Conservation (phyloP, 1,140 invertebrate species). For the Drosophila sproati region DNA sequence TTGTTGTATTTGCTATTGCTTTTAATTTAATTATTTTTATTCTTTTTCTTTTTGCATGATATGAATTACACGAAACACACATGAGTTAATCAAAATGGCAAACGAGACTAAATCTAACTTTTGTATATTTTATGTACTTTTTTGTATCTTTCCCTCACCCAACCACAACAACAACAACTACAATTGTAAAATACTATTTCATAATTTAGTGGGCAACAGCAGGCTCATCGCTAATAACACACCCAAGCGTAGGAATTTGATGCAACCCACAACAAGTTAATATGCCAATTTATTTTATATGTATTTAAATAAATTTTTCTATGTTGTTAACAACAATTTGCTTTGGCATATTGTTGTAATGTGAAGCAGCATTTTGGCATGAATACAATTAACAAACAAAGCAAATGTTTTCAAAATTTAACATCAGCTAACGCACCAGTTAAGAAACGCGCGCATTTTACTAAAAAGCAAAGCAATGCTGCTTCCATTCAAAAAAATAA, state of each 20-base stretch:
- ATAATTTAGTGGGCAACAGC: slow-evolving; percentile 66
- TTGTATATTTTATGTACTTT: slow-evolving; percentile 73
- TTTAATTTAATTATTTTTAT: slow-evolving; percentile 50
- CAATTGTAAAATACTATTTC: slow-evolving; percentile 57
- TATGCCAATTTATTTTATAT: slow-evolving; percentile 71
- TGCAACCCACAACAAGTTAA: slow-evolving; percentile 82
- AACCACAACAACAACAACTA: slow-evolving; percentile 54
- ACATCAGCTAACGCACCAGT: slow-evolving; percentile 12
- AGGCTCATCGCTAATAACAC: slow-evolving; percentile 80
- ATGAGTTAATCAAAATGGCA: slow-evolving; percentile 47
- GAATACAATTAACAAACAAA: slow-evolving; percentile 21
- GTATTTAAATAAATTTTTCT: slow-evolving; percentile 15
- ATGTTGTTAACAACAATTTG: slow-evolving; percentile 45
- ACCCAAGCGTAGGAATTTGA: slow-evolving; percentile 78
- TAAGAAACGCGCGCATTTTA: slow-evolving; percentile 21
- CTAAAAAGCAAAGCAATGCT: slow-evolving; percentile 50
- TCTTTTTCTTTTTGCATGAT: slow-evolving; percentile 69
- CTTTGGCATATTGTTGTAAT: slow-evolving; percentile 50
- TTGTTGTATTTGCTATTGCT: slow-evolving; percentile 28
- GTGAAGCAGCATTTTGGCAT: slow-evolving; percentile 71
- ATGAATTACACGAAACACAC: slow-evolving; percentile 11
- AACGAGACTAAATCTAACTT: slow-evolving; percentile 64
- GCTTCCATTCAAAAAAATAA: slow-evolving; percentile 60
- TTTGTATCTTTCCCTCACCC: slow-evolving; percentile 66
- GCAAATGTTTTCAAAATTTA: slow-evolving; percentile 32